Evolutionary conservation across 1,140 invertebrate genomes (phyloP).

Genomic region (Papilio xuthus): DNA sequence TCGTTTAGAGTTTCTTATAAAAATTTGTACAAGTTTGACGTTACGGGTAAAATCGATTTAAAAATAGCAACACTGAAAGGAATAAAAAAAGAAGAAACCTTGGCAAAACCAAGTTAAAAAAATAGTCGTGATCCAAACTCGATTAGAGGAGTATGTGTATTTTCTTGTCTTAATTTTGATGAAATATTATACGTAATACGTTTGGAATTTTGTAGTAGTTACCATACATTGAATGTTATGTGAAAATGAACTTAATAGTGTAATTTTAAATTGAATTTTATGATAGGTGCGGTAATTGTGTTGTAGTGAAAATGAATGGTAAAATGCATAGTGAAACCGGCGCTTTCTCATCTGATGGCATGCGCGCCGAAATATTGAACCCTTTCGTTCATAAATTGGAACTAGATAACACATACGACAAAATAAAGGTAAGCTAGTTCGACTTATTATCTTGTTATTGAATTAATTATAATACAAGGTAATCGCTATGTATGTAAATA

Average conservation of each 20-base stretch:
- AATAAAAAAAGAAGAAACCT: neutral
- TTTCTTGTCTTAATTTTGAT: constrained; percentile 10
- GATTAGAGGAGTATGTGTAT: neutral
- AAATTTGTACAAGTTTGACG: neutral
- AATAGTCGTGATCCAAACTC: neutral
- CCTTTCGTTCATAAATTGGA: constrained; percentile 93
- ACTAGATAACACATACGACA: constrained; percentile 91
- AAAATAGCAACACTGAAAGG: neutral
- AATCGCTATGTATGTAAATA: constrained; percentile 18
- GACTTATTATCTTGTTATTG: constrained; percentile 15
- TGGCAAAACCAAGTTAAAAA: neutral
- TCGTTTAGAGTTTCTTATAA: neutral
- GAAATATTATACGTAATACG: constrained; percentile 34
- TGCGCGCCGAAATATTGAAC: constrained; percentile 85
- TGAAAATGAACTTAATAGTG: constrained; percentile 24
- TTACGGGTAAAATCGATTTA: neutral
- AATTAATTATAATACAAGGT: constrained; percentile 27
- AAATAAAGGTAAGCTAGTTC: constrained; percentile 88
- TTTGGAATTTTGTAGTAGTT: neutral
- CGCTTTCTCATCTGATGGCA: constrained; percentile 77
- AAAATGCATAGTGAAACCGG: constrained; percentile 78
- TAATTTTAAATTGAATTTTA: constrained; percentile 10
- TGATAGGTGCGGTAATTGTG: constrained; percentile 43
- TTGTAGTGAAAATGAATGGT: constrained; percentile 78
- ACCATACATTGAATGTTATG: neutral